Conservation (phyloP, 2,113 vertebrate species). For the Cynocephalus volans region DNA sequence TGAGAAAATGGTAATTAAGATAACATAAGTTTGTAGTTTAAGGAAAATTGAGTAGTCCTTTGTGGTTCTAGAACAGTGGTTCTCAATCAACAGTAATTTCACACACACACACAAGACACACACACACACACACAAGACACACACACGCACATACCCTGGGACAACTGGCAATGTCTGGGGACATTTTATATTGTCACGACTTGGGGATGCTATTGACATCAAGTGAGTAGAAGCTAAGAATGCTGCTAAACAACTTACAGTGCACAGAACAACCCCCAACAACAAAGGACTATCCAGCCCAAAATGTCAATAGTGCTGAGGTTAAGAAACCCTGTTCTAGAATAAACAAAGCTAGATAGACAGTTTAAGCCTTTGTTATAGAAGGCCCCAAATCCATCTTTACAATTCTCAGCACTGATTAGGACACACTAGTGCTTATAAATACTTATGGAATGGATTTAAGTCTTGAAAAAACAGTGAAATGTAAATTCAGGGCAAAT, state of each 20-base stretch:
- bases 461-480: slow-evolving; percentile 34
- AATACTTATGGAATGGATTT: not conserved
- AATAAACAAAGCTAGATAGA: not conserved
- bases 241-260: not conserved
- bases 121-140: too few species aligned
- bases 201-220: not conserved
- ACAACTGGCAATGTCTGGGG: not conserved
- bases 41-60: not conserved
- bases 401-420: not conserved
- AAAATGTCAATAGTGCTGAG: not conserved
- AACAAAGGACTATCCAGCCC: not conserved
- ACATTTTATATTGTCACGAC: not conserved
- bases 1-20: not conserved
- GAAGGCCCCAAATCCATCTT: not conserved
- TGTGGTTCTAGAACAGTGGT: not conserved
- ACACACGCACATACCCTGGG: not conserved
- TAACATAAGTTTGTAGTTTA: not conserved
- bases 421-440: not conserved
- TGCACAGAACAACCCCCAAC: not conserved
- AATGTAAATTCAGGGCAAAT: not conserved
- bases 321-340: not conserved
- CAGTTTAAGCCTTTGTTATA: not conserved
- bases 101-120: too few species aligned
- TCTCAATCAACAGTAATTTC: not conserved
- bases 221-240: not conserved